Base-by-base conservation (phyloP, 2,113 vertebrate species). In the Kryptolebias marmoratus region DNA sequence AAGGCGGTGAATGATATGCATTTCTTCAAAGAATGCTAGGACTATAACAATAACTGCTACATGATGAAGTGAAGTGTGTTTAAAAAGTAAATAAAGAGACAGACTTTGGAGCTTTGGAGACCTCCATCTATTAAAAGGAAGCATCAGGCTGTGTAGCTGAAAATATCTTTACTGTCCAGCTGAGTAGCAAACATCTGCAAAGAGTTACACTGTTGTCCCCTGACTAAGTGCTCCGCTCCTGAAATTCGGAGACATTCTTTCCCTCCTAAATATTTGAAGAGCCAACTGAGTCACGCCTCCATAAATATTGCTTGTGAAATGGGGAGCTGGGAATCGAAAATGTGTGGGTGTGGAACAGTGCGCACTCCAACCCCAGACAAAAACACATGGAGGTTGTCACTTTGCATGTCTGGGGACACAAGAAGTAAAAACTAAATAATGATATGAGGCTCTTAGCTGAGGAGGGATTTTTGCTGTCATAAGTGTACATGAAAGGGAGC, bases 251-350 rank as follows among this genome's bases (percentile, higher is more conserved):
- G 81, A 84, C 72, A 80, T 87, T 89, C 82, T 81, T 85, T 76
- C 65, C 73, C 78, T 81, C 22, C 73, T 84, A 88, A 87, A 91
- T 90, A 87, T 90, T 90, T 90, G 63, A 90, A 85, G 58, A 84
- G 79, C 71, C 68, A 73, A 70, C 85, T 85, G 81, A 88, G 79
- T 84, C 84, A 86, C 71, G 62, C 74, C 80, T 80, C 84, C 81
- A 74, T 83, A 86, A 91, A 89, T 88, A 89, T 70, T 57, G 44
- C 0, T 59, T 50, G 74, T 72, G 74, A 81, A 59, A 66, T 5
- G 31, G 36, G 75, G 27, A 63, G 28, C 77, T 60, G 66, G 45
- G 80, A 69, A 83, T 69, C 3, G 66, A 75, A 77, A 57, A 62
- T 27, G 56, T 47, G 58, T 77, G 70, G 69, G 61, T 68, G 81